Evolutionary conservation across 2,113 vertebrate genomes (phyloP).

Genomic region (Menura novaehollandiae): DNA sequence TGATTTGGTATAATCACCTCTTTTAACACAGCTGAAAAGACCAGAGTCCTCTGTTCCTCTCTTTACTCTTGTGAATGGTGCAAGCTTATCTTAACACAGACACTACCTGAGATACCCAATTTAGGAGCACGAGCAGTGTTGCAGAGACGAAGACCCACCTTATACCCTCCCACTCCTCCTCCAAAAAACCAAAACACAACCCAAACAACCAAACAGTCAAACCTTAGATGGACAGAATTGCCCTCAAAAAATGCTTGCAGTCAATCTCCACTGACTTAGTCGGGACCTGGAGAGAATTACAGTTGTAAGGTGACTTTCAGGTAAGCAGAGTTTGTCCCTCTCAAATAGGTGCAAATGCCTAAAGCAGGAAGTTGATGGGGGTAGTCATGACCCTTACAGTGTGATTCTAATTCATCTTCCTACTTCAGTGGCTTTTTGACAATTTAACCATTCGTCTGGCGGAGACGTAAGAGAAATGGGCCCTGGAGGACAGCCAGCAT

Average conservation of each 20-base stretch:
- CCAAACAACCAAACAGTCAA: background rate
- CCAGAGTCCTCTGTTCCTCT: background rate
- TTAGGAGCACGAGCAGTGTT: background rate
- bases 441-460: background rate
- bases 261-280: background rate
- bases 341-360: background rate
- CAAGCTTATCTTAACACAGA: background rate
- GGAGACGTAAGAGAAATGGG: background rate
- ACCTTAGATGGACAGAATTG: background rate
- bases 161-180: fast-evolving
- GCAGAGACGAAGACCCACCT: background rate
- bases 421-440: background rate
- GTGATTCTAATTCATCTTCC: background rate
- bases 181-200: background rate
- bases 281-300: background rate
- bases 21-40: background rate
- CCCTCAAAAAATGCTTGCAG: background rate
- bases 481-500: background rate
- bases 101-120: background rate
- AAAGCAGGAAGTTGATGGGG: background rate
- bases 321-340: background rate
- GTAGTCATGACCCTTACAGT: background rate
- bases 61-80: background rate
- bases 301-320: background rate
- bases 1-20: background rate